Evolutionary conservation across 64 coral and sea anemone genomes (phyloP), one percentile per base, ranked within the genome.

Genomic region (Pocillopora verrucosa): DNA sequence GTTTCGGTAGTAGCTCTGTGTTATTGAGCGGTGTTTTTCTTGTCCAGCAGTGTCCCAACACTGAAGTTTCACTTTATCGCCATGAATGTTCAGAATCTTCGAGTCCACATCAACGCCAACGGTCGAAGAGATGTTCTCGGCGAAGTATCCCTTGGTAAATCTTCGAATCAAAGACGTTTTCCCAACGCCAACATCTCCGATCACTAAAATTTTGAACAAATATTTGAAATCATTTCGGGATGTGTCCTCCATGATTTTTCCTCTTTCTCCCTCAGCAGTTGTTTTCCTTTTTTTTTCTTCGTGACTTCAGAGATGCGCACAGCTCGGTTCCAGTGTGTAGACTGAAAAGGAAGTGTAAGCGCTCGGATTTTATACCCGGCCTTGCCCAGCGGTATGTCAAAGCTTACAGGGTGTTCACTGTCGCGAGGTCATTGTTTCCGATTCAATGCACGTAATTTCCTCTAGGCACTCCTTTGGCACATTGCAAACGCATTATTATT

Each of bases 21-120:
- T 99, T 26, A 99, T 79, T 2, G 93, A 85, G 75, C 91, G 91
- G 73, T 95, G 95, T 92, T 93, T 93, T 65, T 99, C 97, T 68
- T 95, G 94, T 37, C 97, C 97, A 84, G 97, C 97, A 6, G 97
- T 99, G 85, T 99, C 97, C 93, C 93, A 95, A 59, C 97, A 99
- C 81, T 99, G 97, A 30, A 99, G 73, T 79, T 95, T 99, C 51
- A 99, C 94, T 82, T 90, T 95, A 22, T 99, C 97, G 72, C 97
- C 97, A 34, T 91, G 88, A 56, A 95, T 95, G 45, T 99, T 94
- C 65, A 99, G 73, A 22, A 89, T 86, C 74, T 92, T 92, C 41
- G 93, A 90, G 37, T 94, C 91, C 78, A 99, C 80, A 80, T 99
- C 97, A 58, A 99, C 97, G 22, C 97, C 97, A 57, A 99, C 90